Conservation (phyloP, 2,888 invertebrate genomes). For the Prosapia bicincta region DNA sequence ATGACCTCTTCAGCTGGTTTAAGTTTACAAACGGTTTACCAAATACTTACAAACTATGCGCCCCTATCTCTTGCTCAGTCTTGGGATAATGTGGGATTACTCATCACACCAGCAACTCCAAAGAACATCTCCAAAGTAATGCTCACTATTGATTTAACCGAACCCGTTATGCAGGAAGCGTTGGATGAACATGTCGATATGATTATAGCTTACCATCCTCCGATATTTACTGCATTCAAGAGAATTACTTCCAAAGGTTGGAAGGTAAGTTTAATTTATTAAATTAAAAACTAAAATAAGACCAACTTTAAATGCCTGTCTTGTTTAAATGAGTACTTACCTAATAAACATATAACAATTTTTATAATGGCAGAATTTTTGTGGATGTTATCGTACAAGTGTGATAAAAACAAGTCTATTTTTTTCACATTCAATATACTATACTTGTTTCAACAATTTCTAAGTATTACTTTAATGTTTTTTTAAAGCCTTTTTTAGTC, state of each 20-base stretch:
- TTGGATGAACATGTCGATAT: constrained; percentile 63
- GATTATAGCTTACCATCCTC: constrained; percentile 95
- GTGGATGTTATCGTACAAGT: too few relatives aligned
- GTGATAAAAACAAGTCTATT: too few relatives aligned
- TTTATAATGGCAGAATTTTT: too few relatives aligned
- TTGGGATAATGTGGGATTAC: constrained; percentile 95
- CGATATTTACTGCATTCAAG: constrained; percentile 83
- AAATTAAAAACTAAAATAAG: too few relatives aligned
- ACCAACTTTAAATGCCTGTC: too few relatives aligned
- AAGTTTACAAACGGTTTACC: constrained; percentile 51
- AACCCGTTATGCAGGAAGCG: constrained; percentile 82
- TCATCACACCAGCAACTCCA: constrained; percentile 72
- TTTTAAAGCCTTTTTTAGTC: too few relatives aligned
- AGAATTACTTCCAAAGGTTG: constrained; percentile 59
- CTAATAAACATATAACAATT: too few relatives aligned
- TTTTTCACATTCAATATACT: too few relatives aligned
- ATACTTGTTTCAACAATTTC: too few relatives aligned
- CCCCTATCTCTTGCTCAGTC: constrained; percentile 67
- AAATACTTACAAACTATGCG: constrained; percentile 65
- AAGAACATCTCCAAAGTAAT: constrained; percentile 62
- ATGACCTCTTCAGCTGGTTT: background rate
- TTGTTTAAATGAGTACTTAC: too few relatives aligned
- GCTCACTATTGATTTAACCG: constrained; percentile 90
- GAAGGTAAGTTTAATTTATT: constrained; percentile 56
- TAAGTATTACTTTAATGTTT: too few relatives aligned